Evolutionary conservation across 92 coral and sea anemone species (phyloP).

Genomic region (Bergia sp.): DNA sequence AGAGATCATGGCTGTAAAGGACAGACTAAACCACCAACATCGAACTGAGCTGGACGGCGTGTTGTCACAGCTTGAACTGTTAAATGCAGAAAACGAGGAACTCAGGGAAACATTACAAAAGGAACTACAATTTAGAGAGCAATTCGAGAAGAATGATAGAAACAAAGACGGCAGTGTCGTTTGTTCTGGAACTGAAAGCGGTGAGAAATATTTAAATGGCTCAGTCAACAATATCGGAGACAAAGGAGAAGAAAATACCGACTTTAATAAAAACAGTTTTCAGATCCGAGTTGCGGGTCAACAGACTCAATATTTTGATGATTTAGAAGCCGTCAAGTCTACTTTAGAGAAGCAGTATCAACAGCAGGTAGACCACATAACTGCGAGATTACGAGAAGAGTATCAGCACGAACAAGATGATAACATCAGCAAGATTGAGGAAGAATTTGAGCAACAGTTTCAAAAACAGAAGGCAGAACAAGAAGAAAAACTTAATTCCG

Average conservation of each 20-base stretch:
- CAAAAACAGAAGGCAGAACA: constrained; percentile 81
- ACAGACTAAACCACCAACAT: constrained; percentile 72
- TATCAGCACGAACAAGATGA: constrained; percentile 91
- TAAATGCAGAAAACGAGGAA: constrained; percentile 75
- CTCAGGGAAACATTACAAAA: constrained; percentile 58
- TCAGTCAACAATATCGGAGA: constrained; percentile 57
- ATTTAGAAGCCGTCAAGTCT: constrained; percentile 59
- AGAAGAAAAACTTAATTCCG: constrained; percentile 82
- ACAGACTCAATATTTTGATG: constrained; percentile 34
- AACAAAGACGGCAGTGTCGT: constrained; percentile 48
- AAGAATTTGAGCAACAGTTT: constrained; percentile 88
- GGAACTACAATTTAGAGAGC: constrained; percentile 26
- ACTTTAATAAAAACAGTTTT: constrained; percentile 31
- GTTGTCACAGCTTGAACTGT: constrained; percentile 69
- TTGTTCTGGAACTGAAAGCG: constrained; percentile 26
- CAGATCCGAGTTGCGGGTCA: constrained; percentile 34
- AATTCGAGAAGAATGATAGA: constrained; percentile 1
- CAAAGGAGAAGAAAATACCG: constrained; percentile 23
- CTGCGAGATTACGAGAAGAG: constrained; percentile 74
- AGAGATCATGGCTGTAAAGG: constrained; percentile 81
- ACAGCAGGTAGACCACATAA: constrained; percentile 76
- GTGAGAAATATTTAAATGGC: constrained; percentile 34
- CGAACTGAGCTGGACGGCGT: constrained; percentile 78
- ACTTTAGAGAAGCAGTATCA: constrained; percentile 70
- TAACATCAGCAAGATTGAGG: constrained; percentile 74